Conservation (phyloP, 2,888 invertebrate species). For the Eupithecia pulchellata region DNA sequence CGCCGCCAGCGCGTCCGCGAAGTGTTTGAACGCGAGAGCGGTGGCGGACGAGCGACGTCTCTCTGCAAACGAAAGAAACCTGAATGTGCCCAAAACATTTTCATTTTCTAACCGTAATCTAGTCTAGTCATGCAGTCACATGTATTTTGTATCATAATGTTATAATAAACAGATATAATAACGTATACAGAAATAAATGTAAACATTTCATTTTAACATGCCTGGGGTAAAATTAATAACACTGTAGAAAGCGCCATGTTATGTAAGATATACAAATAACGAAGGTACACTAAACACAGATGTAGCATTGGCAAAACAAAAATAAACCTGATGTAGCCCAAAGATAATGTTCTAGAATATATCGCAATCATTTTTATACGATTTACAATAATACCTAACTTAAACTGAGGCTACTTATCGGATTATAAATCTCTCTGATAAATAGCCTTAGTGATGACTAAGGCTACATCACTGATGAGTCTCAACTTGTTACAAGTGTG, state of each 20-base stretch:
- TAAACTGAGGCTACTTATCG: neutral
- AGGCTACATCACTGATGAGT: too few species aligned
- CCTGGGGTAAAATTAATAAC: neutral
- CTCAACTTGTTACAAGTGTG: too few species aligned
- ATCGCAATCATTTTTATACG: neutral
- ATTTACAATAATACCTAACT: neutral
- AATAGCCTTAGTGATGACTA: neutral
- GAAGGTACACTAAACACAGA: neutral
- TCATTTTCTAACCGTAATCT: conserved; percentile 47
- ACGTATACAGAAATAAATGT: conserved; percentile 10
- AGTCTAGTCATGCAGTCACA: conserved; percentile 49
- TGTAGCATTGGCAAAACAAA: neutral
- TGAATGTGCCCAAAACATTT: conserved; percentile 81
- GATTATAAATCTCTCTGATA: neutral
- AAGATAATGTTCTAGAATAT: neutral
- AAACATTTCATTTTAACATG: conserved; percentile 17
- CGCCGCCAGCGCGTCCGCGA: conserved; percentile 63
- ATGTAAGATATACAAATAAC: neutral
- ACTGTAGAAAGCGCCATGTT: neutral
- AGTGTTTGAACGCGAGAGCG: conserved; percentile 53
- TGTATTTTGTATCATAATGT: conserved; percentile 47
- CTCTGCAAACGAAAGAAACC: conserved; percentile 75
- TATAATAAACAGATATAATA: conserved; percentile 10
- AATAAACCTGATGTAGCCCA: neutral
- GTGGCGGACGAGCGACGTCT: conserved; percentile 24